Evolutionary conservation across 1,140 invertebrate species (phyloP).

Genomic region (Cotesia typhae): DNA sequence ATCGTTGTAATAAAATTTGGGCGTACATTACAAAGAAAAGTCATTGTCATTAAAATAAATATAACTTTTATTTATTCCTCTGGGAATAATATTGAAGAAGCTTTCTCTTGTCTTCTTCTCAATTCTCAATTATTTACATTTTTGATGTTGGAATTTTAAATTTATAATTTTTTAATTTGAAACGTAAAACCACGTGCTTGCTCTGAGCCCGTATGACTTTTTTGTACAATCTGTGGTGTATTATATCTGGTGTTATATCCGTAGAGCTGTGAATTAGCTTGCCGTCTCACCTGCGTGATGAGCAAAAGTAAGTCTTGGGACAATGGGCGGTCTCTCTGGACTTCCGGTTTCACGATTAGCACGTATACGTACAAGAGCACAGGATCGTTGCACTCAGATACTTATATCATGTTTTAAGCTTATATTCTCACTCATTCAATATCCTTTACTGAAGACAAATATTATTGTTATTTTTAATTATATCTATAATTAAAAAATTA

Average conservation of each 20-base stretch:
- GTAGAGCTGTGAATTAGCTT: conserved; percentile 33
- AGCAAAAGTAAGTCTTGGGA: conserved; percentile 5
- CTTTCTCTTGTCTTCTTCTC: conserved; percentile 8
- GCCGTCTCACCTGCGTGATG: conserved; percentile 14
- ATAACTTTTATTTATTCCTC: too few relatives aligned
- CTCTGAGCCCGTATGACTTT: background rate
- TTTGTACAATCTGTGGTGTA: background rate
- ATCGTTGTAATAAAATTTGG: too few relatives aligned
- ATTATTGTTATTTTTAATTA: too few relatives aligned
- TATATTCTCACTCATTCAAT: conserved; percentile 1
- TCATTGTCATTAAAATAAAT: too few relatives aligned
- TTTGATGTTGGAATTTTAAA: too few relatives aligned
- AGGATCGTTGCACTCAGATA: background rate
- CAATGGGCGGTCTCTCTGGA: conserved; percentile 30
- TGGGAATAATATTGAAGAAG: background rate
- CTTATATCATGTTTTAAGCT: too few relatives aligned
- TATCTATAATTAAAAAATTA: too few relatives aligned
- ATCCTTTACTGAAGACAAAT: background rate
- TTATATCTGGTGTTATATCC: conserved; percentile 16
- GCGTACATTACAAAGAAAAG: too few relatives aligned
- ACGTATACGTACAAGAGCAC: background rate
- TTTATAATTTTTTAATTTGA: too few relatives aligned
- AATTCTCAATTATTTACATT: background rate
- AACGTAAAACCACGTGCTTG: conserved; percentile 17
- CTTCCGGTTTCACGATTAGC: conserved; percentile 34